phyloP scores from a whole-genome alignment of 2,888 invertebrate species.

The Synanthedon andrenaeformis region DNA sequence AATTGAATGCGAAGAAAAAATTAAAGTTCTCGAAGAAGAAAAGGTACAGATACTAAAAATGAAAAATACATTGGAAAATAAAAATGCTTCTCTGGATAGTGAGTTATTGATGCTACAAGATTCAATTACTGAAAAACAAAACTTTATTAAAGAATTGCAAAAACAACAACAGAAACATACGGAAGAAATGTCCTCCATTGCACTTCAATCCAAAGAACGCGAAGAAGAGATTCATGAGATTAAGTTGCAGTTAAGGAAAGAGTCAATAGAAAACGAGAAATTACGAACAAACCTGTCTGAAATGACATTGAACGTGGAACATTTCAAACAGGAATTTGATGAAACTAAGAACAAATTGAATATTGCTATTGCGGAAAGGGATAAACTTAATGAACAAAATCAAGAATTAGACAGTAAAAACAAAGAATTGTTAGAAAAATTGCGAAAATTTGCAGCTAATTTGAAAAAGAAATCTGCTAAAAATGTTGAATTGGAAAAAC shows the following conservation, averaged over 20 bases:
- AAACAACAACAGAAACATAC: conserved; percentile 55
- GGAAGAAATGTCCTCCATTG: conserved; percentile 55
- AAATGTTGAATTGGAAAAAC: conserved; percentile 75
- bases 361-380: conserved; percentile 42
- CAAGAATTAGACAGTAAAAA: conserved; percentile 70
- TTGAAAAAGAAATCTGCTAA: conserved; percentile 78
- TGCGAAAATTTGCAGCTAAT: conserved; percentile 82
- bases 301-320: conserved; percentile 53
- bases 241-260: conserved; percentile 66
- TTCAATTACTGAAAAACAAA: conserved; percentile 51
- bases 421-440: conserved; percentile 78
- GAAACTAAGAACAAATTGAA: conserved; percentile 48
- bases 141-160: conserved; percentile 54
- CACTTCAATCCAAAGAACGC: conserved; percentile 60
- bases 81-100: conserved; percentile 33
- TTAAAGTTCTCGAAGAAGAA: conserved; percentile 55
- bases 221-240: conserved; percentile 69
- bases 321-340: conserved; percentile 60
- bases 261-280: conserved; percentile 74
- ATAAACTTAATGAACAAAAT: conserved; percentile 41
- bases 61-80: conserved; percentile 38
- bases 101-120: conserved; percentile 55
- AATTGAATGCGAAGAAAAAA: conserved; percentile 45
- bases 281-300: conserved; percentile 70
- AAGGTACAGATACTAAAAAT: conserved; percentile 42